Base-by-base conservation (phyloP, 2,888 invertebrate species). In the Orthosia gothica region DNA sequence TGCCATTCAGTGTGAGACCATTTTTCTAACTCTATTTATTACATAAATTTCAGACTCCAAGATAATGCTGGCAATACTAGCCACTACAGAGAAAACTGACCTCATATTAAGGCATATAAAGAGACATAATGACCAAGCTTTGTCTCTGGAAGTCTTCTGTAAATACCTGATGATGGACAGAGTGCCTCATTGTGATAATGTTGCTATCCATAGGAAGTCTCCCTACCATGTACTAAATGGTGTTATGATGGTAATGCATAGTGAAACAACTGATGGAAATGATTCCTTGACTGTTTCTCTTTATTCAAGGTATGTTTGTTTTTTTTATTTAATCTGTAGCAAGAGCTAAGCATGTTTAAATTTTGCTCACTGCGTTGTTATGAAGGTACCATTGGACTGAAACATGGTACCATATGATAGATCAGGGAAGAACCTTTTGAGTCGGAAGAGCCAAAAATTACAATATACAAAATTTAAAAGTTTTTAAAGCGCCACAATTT, bases 161-260 rank as follows among this genome's bases (percentile, higher is more conserved):
- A 85, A 84, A 20, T 80, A 93, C 79, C 83, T 96, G 32, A 76
- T 90, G 18, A 94, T 96, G 94, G 92, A 93, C n/a, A 78, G 57
- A 73, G 54, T 93, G 1, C 52, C 69, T 2, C 76, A 81, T 58
- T 71, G 83, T 1, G 67, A 87, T 3, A 92, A 93, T 83, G 81
- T 93, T 26, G 82, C 92, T 4, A 81, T 95, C 18, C 91, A 93
- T 75, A 94, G 86, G 64, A 86, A 84, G 26, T 93, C 93, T 12
- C 94, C 95, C 0, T 92, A 92, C 75, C 94, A 96, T 72, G 75
- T 84, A 1, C 85, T 96, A 0, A 89, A 95, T 89, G 95, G 96
- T 0, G 73, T 93, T 3, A 91, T 94, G 92, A 59, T 95, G 3
- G 69, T 92, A 13, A 86, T 92, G 64, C 71, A 89, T 54, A 83